Conservation (phyloP, 2,888 invertebrate genomes). For the Oeneis ivallda region DNA sequence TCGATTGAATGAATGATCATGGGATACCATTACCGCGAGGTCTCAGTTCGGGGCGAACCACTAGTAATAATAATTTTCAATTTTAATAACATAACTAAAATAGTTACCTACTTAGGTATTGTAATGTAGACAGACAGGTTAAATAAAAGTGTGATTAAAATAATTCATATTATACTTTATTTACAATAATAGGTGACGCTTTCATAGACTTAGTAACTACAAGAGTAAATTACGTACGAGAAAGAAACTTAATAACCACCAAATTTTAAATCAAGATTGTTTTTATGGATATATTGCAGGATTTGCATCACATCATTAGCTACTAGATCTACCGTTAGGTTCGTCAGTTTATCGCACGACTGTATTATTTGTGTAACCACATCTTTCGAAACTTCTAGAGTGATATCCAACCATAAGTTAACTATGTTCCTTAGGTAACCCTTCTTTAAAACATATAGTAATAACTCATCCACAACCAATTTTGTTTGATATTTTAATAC, state of each 20-base stretch:
- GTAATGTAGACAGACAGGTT: not conserved
- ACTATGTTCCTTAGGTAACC: constrained; percentile 63
- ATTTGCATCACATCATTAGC: constrained; percentile 60
- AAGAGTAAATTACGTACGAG: constrained; percentile 22
- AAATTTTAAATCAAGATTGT: constrained; percentile 72
- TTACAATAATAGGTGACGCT: not conserved
- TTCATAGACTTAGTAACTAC: not conserved
- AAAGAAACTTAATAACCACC: constrained; percentile 68
- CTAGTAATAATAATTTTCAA: too few relatives aligned
- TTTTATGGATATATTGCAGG: constrained; percentile 63
- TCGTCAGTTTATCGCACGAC: constrained; percentile 61
- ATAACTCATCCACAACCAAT: constrained; percentile 60
- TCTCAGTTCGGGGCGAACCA: too few relatives aligned
- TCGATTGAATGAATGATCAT: too few relatives aligned
- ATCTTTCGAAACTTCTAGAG: constrained; percentile 66
- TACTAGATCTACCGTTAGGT: constrained; percentile 65
- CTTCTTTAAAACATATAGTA: constrained; percentile 60
- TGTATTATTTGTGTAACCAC: constrained; percentile 66
- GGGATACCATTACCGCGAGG: too few relatives aligned
- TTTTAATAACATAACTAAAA: too few relatives aligned
- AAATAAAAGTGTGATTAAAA: not conserved
- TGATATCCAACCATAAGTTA: constrained; percentile 74
- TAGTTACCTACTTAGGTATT: too few relatives aligned
- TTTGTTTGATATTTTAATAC: constrained; percentile 72
- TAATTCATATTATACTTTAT: not conserved